A percentile compares a stretch with the other conserved stretches of the same genome.
Evolutionary conservation across 2,797 vertebrate genomes (phyloP).

Genomic region (Leptodactylus fallax): DNA sequence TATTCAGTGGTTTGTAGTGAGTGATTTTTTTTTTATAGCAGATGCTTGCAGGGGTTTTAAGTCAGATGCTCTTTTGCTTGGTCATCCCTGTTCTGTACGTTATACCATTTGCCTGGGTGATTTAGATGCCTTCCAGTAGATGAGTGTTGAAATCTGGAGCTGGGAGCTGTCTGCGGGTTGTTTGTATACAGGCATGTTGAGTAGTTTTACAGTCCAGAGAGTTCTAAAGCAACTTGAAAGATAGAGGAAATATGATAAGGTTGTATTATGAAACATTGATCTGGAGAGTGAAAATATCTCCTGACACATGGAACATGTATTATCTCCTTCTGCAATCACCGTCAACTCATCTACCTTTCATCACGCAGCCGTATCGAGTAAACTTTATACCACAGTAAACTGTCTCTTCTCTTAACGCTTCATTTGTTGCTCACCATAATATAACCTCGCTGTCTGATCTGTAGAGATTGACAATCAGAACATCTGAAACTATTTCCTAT

Average conservation of each 20-base stretch:
- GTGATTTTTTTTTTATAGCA: neutral
- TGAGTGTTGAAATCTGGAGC: slow-evolving; percentile 37
- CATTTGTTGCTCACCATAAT: slow-evolving; percentile 21
- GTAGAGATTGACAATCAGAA: slow-evolving; percentile 11
- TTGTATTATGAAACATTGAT: slow-evolving; percentile 22
- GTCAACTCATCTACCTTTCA: neutral
- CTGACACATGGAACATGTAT: slow-evolving; percentile 15
- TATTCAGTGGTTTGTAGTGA: neutral
- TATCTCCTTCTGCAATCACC: neutral
- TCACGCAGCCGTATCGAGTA: neutral
- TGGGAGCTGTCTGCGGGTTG: slow-evolving; percentile 32
- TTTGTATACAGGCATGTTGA: slow-evolving; percentile 38
- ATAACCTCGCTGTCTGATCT: slow-evolving; percentile 5
- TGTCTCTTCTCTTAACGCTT: neutral
- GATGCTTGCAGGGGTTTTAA: neutral
- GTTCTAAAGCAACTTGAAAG: slow-evolving; percentile 35
- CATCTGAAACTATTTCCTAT: neutral
- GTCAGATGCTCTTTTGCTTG: slow-evolving; percentile 22
- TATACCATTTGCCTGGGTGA: neutral
- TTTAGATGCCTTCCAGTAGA: slow-evolving; percentile 28
- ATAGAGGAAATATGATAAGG: slow-evolving; percentile 36
- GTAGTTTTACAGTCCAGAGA: slow-evolving; percentile 36
- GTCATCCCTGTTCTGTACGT: neutral
- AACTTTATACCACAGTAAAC: neutral
- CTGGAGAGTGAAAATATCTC: slow-evolving; percentile 34